Conservation (phyloP, 2,888 invertebrate species). For the Hypsopygia costalis region DNA sequence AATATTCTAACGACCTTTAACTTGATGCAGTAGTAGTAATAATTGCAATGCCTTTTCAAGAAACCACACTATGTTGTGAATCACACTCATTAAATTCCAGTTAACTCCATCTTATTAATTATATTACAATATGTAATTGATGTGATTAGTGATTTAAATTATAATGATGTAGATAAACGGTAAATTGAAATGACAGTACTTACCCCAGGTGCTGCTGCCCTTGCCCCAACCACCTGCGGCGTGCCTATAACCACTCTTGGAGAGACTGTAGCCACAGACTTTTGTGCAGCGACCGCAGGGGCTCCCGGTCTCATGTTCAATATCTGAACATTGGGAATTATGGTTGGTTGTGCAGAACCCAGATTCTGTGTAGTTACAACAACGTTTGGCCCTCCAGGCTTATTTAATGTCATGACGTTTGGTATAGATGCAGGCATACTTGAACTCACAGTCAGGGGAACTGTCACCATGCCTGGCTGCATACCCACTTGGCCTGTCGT, state of each 20-base stretch:
- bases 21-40: too few species aligned
- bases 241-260: slow-evolving; percentile 91
- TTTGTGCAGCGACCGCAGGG: slow-evolving; percentile 84
- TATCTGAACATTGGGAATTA: slow-evolving; percentile 90
- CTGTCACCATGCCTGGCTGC: slow-evolving; percentile 81
- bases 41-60: too few species aligned
- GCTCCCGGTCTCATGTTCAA: slow-evolving; percentile 90
- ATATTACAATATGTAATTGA: too few species aligned
- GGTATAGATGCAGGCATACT: slow-evolving; percentile 79
- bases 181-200: slow-evolving; percentile 46
- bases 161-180: too few species aligned
- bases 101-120: too few species aligned
- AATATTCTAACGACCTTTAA: too few species aligned
- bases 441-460: slow-evolving; percentile 83
- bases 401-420: slow-evolving; percentile 84
- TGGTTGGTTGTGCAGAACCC: slow-evolving; percentile 82
- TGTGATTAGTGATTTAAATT: too few species aligned
- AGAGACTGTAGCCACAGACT: slow-evolving; percentile 88
- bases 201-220: slow-evolving; percentile 91
- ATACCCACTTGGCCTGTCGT: slow-evolving; percentile 56
- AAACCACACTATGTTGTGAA: too few species aligned
- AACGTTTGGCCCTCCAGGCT: slow-evolving; percentile 75
- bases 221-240: slow-evolving; percentile 89
- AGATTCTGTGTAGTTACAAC: slow-evolving; percentile 81
- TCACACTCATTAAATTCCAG: too few species aligned